Base-by-base conservation (phyloP, 2,888 invertebrate species). In the Nyleta sp. region DNA sequence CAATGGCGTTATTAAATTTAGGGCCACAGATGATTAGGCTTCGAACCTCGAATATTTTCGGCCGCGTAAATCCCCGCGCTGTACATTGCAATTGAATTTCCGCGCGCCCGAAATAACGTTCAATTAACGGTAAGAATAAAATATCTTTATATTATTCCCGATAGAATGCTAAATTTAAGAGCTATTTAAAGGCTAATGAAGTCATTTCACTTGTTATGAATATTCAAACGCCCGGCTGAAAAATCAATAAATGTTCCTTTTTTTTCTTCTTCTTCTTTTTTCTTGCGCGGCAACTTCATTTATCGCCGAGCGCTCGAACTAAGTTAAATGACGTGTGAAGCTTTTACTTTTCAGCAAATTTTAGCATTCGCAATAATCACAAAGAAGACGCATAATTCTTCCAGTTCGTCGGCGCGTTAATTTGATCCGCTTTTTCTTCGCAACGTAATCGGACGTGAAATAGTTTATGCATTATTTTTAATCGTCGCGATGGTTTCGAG, bases 191-290 rank as follows among this genome's bases (percentile, higher is more conserved):
- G 28, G 67, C 53, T 74, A 60, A 74, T 60, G 60, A 74, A 67
- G 60, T 67, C 35, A 67, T 67, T 62, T 60, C 40, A 40, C 53
- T 60, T 67, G 74, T 74, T 74, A 67, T 74, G 59, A 74, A 67
- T 67, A 67, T 74, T 60, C 59, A 52, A 48, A 44, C 40, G 22
- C 2, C 18, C 17, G 57, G 10, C 33, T 64, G 31, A 38, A 74
- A 62, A 74, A 60, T 67, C 74, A 53, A 67, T 74, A 68, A 53
- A 31, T 53, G 38, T 46, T 71, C 53, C 53, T 53, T 71, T 60
- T 71, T 71, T 52, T 18, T 11, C 4, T 28, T 28, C 28, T 28
- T 28, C 8, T 46, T 71, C 53, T 53, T 53, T 71, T 60, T 71
- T 71, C 44, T 18, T n/a, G 38, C 53, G 35, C 50, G 24, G 17